These are phyloP conservation scores for Neoascia interrupta DNA, from an alignment of 2,888 invertebrate genomes.

Conservation along the genomic window DNA sequence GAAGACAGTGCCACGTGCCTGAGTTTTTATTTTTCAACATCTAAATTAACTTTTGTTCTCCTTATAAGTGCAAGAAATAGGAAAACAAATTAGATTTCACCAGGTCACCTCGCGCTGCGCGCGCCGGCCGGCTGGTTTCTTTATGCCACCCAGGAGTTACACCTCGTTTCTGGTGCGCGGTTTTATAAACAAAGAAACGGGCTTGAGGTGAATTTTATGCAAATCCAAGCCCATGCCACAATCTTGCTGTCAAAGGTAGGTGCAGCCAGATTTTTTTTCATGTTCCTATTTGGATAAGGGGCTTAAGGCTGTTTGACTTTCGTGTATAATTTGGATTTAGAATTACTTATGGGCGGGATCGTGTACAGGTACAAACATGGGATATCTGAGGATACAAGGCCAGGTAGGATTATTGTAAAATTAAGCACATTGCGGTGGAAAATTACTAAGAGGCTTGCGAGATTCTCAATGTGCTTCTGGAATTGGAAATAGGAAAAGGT, in stretches of 20 bases:
- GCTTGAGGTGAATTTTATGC: constrained; percentile 46
- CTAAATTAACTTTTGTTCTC: constrained; percentile 25
- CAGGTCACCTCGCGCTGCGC: neutral
- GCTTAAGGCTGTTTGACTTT: constrained; percentile 50
- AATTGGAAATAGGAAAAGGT: constrained; percentile 9
- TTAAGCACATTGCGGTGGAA: constrained; percentile 38
- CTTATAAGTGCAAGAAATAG: constrained; percentile 3
- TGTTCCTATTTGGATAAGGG: constrained; percentile 32
- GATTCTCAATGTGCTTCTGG: constrained; percentile 34
- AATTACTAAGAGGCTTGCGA: constrained; percentile 1
- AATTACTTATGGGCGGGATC: constrained; percentile 23
- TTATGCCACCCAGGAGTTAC: constrained; percentile 38
- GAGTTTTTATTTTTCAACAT: too few species aligned
- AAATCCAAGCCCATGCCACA: constrained; percentile 46
- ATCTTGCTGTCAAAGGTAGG: constrained; percentile 11
- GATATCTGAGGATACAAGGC: constrained; percentile 25
- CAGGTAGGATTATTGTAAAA: constrained; percentile 43
- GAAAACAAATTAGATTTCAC: constrained; percentile 20
- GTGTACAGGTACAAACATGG: neutral
- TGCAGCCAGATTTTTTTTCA: constrained; percentile 17
- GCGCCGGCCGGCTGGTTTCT: too few species aligned
- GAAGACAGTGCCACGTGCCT: too few species aligned
- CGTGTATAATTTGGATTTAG: constrained; percentile 9
- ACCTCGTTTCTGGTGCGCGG: constrained; percentile 18
- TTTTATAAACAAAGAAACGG: constrained; percentile 38